Evolutionary conservation across 1,140 invertebrate species (phyloP).

Genomic region (Centruroides sculpturatus): DNA sequence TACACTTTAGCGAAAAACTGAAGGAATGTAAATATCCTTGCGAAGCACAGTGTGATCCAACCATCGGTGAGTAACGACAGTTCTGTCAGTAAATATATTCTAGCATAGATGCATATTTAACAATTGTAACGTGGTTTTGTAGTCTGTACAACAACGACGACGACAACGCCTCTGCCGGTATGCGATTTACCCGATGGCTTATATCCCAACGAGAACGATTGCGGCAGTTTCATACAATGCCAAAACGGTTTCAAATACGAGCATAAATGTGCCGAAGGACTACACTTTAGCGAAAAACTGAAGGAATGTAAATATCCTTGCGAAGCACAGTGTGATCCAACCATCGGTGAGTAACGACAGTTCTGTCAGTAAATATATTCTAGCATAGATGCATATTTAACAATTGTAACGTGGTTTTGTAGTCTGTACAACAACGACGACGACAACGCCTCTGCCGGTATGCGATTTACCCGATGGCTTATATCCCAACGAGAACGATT

Average conservation of each 20-base stretch:
- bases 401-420: too few relatives aligned
- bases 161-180: neutral
- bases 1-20: constrained; percentile 36
- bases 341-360: too few relatives aligned
- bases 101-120: too few relatives aligned
- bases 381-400: too few relatives aligned
- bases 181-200: neutral
- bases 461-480: neutral
- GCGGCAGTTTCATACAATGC: neutral
- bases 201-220: neutral
- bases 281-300: constrained; percentile 37
- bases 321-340: neutral
- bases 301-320: constrained; percentile 36
- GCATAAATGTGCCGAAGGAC: constrained; percentile 30
- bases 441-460: neutral
- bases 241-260: neutral
- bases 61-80: neutral
- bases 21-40: constrained; percentile 36
- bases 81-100: too few relatives aligned
- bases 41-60: constrained; percentile 1
- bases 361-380: too few relatives aligned
- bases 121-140: too few relatives aligned
- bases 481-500: neutral
- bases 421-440: neutral
- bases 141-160: neutral